These are phyloP conservation scores for Fabriciana adippe DNA, from an alignment of 2,888 invertebrate species.

Conservation along the genomic window DNA sequence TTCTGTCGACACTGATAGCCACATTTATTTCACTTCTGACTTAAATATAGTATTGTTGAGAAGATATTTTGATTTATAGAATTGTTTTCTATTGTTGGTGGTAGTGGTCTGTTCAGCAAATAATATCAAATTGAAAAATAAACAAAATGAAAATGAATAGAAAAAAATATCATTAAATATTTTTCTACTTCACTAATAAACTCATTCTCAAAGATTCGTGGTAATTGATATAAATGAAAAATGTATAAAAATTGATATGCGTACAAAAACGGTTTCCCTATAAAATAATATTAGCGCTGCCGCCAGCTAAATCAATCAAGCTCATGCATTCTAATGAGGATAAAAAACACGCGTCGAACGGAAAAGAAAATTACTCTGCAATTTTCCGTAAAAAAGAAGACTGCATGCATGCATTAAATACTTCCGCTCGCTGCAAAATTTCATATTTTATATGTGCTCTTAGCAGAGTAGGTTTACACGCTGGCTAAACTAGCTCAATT, in stretches of 20 bases:
- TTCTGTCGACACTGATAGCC: constrained; percentile 57
- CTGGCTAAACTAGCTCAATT: constrained; percentile 15
- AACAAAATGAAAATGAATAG: too few relatives aligned
- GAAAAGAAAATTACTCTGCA: constrained; percentile 32
- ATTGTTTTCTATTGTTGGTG: constrained; percentile 7
- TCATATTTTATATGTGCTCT: constrained; percentile 19
- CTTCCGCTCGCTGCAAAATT: constrained; percentile 22
- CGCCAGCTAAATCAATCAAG: constrained; percentile 37
- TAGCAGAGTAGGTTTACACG: constrained; percentile 3
- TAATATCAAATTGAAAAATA: too few relatives aligned
- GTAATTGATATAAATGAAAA: neutral
- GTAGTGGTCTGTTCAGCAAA: neutral
- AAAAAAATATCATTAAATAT: too few relatives aligned
- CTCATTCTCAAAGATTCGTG: neutral
- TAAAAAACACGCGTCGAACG: constrained; percentile 35
- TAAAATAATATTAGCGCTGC: constrained; percentile 31
- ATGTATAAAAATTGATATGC: neutral
- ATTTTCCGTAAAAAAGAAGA: constrained; percentile 27
- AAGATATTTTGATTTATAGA: constrained; percentile 8
- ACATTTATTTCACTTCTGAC: constrained; percentile 53
- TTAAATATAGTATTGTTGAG: constrained; percentile 36
- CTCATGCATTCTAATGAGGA: constrained; percentile 37
- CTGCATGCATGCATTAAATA: constrained; percentile 29
- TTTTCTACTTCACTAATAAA: too few relatives aligned
- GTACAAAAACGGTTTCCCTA: constrained; percentile 2